Evolutionary conservation across 1,140 invertebrate genomes (phyloP).

Genomic region (Trichonephila clavata): DNA sequence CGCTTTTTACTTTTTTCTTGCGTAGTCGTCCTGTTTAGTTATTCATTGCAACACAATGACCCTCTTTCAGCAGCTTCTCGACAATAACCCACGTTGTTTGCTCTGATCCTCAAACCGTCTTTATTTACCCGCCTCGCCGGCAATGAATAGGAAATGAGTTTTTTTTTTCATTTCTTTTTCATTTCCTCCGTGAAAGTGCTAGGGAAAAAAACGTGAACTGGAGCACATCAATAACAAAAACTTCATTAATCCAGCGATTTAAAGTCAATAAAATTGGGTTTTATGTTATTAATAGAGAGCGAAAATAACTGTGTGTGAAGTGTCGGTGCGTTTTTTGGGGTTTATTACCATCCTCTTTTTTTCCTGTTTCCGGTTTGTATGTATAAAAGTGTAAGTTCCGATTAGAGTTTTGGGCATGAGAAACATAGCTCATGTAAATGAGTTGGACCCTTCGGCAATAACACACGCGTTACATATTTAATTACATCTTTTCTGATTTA

Average conservation of each 20-base stretch:
- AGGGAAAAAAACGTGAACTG: background rate
- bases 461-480: too few species aligned
- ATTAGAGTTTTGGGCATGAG: too few species aligned
- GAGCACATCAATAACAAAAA: background rate
- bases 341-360: too few species aligned
- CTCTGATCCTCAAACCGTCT: background rate
- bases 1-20: too few species aligned
- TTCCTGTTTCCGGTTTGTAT: too few species aligned
- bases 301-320: too few species aligned
- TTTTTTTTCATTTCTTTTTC: background rate
- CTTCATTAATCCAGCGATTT: background rate
- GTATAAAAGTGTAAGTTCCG: too few species aligned
- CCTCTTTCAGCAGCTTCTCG: background rate
- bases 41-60: constrained; percentile 35
- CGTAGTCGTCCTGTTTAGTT: background rate
- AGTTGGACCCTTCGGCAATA: too few species aligned
- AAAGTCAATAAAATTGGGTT: background rate
- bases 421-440: too few species aligned
- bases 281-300: too few species aligned
- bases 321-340: too few species aligned
- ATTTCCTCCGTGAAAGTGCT: background rate
- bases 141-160: background rate
- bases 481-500: too few species aligned
- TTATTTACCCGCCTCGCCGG: background rate
- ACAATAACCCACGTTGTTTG: background rate